Evolutionary conservation across 23 tunicate genomes (phyloP).

Genomic region (Oikopleura albicans): DNA sequence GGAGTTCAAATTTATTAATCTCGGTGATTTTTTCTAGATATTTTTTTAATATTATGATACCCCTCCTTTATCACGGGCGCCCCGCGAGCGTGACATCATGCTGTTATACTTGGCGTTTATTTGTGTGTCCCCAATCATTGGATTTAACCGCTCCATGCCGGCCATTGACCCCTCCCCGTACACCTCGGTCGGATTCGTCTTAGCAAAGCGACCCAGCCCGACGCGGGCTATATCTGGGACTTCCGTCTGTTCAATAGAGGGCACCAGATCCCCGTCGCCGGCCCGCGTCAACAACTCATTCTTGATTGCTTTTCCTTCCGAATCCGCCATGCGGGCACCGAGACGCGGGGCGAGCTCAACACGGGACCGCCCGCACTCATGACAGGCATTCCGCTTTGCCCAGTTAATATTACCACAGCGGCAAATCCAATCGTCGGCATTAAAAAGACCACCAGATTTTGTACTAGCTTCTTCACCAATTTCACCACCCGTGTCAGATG

Average conservation of each 20-base stretch:
- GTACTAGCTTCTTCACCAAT: slow-evolving; percentile 77
- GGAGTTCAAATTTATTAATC: no score
- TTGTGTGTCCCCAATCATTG: background rate
- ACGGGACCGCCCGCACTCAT: slow-evolving; percentile 33
- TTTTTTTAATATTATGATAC: no score
- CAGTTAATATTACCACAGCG: slow-evolving; percentile 97
- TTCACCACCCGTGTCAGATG: slow-evolving; percentile 8
- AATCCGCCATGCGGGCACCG: background rate
- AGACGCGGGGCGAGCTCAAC: background rate
- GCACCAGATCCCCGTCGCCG: background rate
- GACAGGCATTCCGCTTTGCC: slow-evolving; percentile 82
- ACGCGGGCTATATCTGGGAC: background rate
- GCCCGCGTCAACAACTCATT: background rate
- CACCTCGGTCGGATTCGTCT: background rate
- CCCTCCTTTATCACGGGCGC: background rate
- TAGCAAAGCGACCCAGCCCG: background rate
- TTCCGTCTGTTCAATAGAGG: background rate
- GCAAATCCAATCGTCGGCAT: slow-evolving; percentile 99
- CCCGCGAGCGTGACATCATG: background rate
- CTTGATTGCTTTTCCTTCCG: background rate
- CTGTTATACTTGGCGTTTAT: background rate
- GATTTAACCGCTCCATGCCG: background rate
- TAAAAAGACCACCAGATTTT: slow-evolving; percentile 61
- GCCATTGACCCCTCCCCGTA: background rate
- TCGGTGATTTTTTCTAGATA: no score